These are phyloP conservation scores for Potamilus streckersoni DNA, from an alignment of 1,140 invertebrate genomes.

Conservation along the genomic window DNA sequence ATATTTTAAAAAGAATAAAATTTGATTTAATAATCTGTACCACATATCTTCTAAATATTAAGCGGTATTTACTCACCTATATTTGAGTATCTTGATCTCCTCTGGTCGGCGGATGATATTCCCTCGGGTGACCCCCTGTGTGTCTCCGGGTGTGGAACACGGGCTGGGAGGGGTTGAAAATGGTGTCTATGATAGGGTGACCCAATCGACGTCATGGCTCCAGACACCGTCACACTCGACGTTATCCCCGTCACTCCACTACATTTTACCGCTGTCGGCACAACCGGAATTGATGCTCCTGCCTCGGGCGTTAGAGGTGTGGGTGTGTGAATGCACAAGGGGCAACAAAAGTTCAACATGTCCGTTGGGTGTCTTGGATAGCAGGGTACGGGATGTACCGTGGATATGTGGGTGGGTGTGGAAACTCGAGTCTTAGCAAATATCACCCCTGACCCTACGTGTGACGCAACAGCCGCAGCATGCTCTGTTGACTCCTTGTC, in stretches of 20 bases:
- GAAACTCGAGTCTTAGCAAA: constrained; percentile 13
- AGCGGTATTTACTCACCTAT: constrained; percentile 18
- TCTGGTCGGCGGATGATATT: constrained; percentile 7
- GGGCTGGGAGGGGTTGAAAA: background rate
- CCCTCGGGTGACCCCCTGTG: constrained; percentile 13
- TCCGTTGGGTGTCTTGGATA: constrained; percentile 49
- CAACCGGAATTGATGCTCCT: constrained; percentile 25
- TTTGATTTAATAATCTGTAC: background rate
- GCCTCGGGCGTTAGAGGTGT: constrained; percentile 34
- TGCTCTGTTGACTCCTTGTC: background rate
- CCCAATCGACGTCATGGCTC: background rate
- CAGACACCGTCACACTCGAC: background rate
- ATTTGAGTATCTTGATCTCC: constrained; percentile 16
- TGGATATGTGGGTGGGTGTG: constrained; percentile 21
- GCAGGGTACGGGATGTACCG: constrained; percentile 41
- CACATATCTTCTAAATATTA: background rate
- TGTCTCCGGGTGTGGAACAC: background rate
- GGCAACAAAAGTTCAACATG: constrained; percentile 48
- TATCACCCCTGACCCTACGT: constrained; percentile 6
- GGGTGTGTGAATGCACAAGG: constrained; percentile 44
- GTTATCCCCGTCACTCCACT: background rate
- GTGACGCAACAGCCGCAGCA: background rate
- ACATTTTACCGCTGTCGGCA: constrained; percentile 12
- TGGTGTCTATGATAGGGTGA: constrained; percentile 10
- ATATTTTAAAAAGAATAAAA: background rate